Base-by-base conservation (phyloP, 1,140 invertebrate species). In the Pogonomyrmex barbatus region DNA sequence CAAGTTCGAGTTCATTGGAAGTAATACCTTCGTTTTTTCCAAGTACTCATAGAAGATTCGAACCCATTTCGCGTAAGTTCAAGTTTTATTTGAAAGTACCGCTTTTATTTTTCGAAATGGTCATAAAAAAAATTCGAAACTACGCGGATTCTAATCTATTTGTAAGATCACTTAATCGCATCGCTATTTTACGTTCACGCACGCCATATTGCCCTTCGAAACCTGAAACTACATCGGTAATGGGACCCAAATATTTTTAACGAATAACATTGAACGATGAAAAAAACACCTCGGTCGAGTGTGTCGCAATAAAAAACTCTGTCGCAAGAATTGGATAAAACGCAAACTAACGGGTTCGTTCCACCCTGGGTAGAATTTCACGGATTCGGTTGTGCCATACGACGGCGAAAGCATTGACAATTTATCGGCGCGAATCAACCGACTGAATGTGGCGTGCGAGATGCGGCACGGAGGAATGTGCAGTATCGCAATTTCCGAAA, bases 401-500 rank as follows among this genome's bases (percentile, higher is more conserved):
- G 62, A 81, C 33, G 71, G 47, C 52, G 47, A 47, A 45, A 39
- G 56, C 73, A 90, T 47, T 76, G 89, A 84, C 90, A 87, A 91
- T 91, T 91, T 89, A 86, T 91, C 85, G 79, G 71, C 73, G 54
- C 75, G 87, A 68, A 86, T 88, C 75, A 76, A 81, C 83, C 87
- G 33, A 76, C 52, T 77, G 67, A 68, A 73, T 89, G 75, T 78
- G 85, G 63, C 79, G 84, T 56, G 58, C 82, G 89, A 85, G 78
- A 84, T 88, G 84, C 83, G 77, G 90, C 82, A 79, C 50, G 75
- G 60, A 70, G 79, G 68, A 83, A 83, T 75, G n/a, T 9, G 47
- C 76, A 47, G 24, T 42, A 85, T 83, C 85, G 73, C 89, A 91
- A 91, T 91, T 91, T 91, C 89, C 89, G 89, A 90, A 91, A 91